These are phyloP conservation scores for Rhynchomys soricoides DNA, from an alignment of 2,113 vertebrate genomes.

Conservation along the genomic window DNA sequence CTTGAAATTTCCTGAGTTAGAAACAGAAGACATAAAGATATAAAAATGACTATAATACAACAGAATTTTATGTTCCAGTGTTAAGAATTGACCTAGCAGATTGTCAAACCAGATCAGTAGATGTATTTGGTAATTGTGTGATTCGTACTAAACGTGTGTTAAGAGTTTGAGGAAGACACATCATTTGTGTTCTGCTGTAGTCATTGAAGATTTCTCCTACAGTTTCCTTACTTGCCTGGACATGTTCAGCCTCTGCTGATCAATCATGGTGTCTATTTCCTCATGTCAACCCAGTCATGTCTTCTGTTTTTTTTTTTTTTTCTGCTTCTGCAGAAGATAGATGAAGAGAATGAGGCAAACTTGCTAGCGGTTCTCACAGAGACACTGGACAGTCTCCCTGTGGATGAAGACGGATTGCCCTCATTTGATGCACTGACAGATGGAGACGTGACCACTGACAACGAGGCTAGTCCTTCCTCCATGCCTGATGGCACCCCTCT, in stretches of 20 bases:
- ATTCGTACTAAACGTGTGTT: background rate
- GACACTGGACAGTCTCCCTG: conserved; percentile 99
- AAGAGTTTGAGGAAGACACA: background rate
- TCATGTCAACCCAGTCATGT: background rate
- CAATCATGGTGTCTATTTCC: background rate
- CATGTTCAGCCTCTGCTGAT: background rate
- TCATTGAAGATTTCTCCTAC: background rate
- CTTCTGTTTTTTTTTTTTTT: conserved; percentile 47
- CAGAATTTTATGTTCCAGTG: background rate
- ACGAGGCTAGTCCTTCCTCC: conserved; percentile 95
- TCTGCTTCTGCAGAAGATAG: conserved; percentile 93
- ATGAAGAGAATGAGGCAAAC: conserved; percentile 99
- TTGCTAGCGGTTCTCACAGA: conserved; percentile 99
- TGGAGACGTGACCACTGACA: conserved; percentile 98
- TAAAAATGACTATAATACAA: background rate
- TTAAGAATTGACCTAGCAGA: background rate
- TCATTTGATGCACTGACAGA: conserved; percentile 99
- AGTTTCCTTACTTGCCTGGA: background rate
- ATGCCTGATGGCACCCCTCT: conserved; percentile 94
- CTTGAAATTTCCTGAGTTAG: background rate
- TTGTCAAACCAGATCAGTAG: background rate
- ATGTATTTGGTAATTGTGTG: background rate
- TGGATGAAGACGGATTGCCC: conserved; percentile 99
- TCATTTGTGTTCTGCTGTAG: background rate
- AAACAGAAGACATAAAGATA: background rate